Evolutionary conservation across 64 coral and sea anemone genomes (phyloP).

Genomic region (Acropora tenuis): DNA sequence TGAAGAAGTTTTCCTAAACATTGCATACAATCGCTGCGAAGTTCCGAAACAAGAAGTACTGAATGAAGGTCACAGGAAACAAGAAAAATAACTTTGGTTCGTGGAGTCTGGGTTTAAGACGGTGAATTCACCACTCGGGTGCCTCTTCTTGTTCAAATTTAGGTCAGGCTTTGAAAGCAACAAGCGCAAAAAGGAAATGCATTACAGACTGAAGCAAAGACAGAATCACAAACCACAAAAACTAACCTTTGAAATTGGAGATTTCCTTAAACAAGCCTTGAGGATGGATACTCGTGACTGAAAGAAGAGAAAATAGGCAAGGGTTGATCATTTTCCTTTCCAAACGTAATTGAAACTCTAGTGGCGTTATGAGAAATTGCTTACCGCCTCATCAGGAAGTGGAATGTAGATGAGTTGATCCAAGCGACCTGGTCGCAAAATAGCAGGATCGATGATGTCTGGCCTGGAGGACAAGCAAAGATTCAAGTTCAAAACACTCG

Average conservation of each 20-base stretch:
- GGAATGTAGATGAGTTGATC: conserved; percentile 99
- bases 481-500: background rate
- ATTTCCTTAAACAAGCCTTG: conserved; percentile 92
- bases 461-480: conserved; percentile 55
- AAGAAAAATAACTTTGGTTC: no score
- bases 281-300: conserved; percentile 94
- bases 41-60: no score
- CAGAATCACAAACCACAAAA: no score
- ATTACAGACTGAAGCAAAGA: no score
- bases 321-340: background rate
- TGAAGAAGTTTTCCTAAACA: no score
- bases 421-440: conserved; percentile 94
- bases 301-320: background rate
- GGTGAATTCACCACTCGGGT: no score
- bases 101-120: no score
- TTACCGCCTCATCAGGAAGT: conserved; percentile 93
- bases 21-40: no score
- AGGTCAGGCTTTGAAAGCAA: no score
- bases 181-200: no score
- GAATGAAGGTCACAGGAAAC: no score
- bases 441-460: conserved; percentile 99
- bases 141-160: no score
- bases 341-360: background rate
- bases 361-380: background rate
- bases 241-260: conserved; percentile 90